Evolutionary conservation across 53 echinoderm and acorn worm species (phyloP).

Genomic region (Paelopatides confundens): DNA sequence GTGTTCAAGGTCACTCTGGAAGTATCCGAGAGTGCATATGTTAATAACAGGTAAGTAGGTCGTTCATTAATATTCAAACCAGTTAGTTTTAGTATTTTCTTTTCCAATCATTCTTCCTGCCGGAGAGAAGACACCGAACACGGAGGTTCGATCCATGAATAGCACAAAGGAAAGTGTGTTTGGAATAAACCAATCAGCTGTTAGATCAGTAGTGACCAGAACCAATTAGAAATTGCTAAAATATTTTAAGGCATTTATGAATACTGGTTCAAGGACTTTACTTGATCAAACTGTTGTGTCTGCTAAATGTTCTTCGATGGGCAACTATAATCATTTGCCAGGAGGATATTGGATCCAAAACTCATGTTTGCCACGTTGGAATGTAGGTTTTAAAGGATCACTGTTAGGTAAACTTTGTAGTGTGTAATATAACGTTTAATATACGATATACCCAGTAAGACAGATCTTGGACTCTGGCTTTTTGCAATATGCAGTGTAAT

Average conservation of each 20-base stretch:
- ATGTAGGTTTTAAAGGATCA: conserved; percentile 50
- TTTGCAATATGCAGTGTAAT: too few relatives aligned
- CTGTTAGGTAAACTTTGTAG: background rate
- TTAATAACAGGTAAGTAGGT: too few relatives aligned
- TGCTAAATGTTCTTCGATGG: background rate
- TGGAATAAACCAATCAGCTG: background rate
- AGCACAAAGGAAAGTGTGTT: background rate
- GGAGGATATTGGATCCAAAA: conserved; percentile 92
- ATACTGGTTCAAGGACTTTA: background rate
- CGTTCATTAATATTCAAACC: too few relatives aligned
- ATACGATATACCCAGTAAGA: too few relatives aligned
- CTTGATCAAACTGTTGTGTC: background rate
- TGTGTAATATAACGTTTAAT: too few relatives aligned
- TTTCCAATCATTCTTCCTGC: background rate
- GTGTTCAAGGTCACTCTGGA: too few relatives aligned
- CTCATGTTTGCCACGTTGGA: conserved; percentile 86
- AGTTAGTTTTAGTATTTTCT: too few relatives aligned
- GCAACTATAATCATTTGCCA: conserved; percentile 68
- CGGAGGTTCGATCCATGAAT: conserved; percentile 12
- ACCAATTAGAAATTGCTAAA: background rate
- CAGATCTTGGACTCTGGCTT: too few relatives aligned
- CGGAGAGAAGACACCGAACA: conserved; percentile 19
- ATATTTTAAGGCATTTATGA: background rate
- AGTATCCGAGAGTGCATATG: too few relatives aligned
- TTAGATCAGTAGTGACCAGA: background rate